These are phyloP conservation scores for Crenichthys baileyi DNA, from an alignment of 2,797 vertebrate genomes.

Conservation along the genomic window DNA sequence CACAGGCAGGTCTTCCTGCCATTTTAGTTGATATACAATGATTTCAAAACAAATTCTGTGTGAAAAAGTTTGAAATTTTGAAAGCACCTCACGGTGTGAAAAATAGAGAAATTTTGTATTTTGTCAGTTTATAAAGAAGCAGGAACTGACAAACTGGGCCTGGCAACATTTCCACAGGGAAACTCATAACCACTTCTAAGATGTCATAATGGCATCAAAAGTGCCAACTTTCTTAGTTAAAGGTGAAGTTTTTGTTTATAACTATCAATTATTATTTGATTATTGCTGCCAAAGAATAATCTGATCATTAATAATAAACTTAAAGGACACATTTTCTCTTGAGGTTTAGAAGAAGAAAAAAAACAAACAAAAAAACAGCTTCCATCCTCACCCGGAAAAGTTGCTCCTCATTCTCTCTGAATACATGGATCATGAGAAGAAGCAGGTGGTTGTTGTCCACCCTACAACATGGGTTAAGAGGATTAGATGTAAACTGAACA, in stretches of 20 bases:
- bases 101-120: not conserved
- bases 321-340: not conserved
- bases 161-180: conserved; percentile 45
- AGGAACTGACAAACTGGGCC: conserved; percentile 2
- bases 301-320: not conserved
- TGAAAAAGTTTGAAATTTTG: not conserved
- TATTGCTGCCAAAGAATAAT: not conserved
- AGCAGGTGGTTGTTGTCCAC: conserved; percentile 98
- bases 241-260: not conserved
- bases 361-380: not conserved
- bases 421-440: conserved; percentile 97
- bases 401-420: conserved; percentile 97
- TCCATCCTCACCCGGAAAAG: conserved; percentile 87
- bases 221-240: not conserved
- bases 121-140: conserved; percentile 4
- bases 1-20: not conserved
- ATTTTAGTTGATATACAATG: not conserved
- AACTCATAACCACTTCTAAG: conserved; percentile 33
- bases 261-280: not conserved
- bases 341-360: not conserved
- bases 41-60: not conserved
- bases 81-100: too few species aligned
- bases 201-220: conserved; percentile 25
- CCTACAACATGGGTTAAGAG: conserved; percentile 73
- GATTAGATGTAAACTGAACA: conserved; percentile 20